Evolutionary conservation across 1,140 invertebrate genomes (phyloP).

Genomic region (Ridgeia piscesae): DNA sequence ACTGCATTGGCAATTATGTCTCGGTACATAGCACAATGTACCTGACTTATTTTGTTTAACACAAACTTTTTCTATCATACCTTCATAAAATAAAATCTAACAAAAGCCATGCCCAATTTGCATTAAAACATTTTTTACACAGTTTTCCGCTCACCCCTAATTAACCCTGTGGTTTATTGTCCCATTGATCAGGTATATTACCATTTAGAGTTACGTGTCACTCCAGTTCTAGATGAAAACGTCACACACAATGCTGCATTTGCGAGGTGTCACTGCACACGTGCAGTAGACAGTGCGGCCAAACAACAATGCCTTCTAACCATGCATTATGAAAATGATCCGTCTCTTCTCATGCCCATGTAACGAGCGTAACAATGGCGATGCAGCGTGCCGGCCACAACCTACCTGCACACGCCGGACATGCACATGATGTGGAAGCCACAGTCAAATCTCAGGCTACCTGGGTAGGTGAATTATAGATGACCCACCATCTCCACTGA

Average conservation of each 20-base stretch:
- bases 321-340: slow-evolving; percentile 1
- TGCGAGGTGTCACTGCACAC: not conserved
- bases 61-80: not conserved
- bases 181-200: not conserved
- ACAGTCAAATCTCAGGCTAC: not conserved
- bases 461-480: not conserved
- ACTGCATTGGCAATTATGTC: not conserved
- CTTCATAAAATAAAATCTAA: not conserved
- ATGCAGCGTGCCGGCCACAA: not conserved
- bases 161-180: not conserved
- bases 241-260: not conserved
- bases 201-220: not conserved
- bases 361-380: not conserved
- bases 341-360: not conserved
- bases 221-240: not conserved
- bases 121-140: not conserved
- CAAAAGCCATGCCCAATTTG: not conserved
- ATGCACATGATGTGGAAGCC: not conserved
- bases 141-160: not conserved
- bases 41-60: too few relatives aligned
- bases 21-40: not conserved
- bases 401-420: not conserved
- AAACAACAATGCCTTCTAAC: not conserved
- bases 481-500: not conserved
- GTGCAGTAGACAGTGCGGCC: not conserved